A percentile compares a stretch with the other conserved stretches of the same genome.
phyloP scores from a whole-genome alignment of 92 coral and sea anemone species.

The Siderastrea siderea region DNA sequence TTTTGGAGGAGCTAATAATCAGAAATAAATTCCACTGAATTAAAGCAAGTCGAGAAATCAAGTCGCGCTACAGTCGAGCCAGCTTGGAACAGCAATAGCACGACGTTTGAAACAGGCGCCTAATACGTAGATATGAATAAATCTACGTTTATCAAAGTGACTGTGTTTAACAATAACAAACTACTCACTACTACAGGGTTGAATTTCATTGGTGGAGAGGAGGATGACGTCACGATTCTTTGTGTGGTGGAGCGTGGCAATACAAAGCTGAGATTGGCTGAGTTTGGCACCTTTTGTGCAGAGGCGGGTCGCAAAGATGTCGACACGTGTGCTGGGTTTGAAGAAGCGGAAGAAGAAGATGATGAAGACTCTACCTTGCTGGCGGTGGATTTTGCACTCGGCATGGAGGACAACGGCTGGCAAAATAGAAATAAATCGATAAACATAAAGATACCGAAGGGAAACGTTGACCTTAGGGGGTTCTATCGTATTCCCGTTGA shows the following conservation, averaged over 20 bases:
- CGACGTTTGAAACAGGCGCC: too few relatives aligned
- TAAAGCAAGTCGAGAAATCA: too few relatives aligned
- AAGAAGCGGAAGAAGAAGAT: constrained; percentile 52
- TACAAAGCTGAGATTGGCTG: constrained; percentile 39
- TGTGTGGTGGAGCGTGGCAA: constrained; percentile 72
- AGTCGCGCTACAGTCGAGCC: too few relatives aligned
- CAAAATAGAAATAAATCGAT: neutral
- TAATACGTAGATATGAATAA: neutral
- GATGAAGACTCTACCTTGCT: constrained; percentile 62
- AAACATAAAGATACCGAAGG: neutral
- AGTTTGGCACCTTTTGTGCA: constrained; percentile 42
- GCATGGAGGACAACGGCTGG: constrained; percentile 96
- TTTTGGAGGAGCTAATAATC: too few relatives aligned
- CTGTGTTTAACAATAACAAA: neutral
- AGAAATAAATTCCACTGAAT: too few relatives aligned
- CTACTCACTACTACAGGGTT: constrained; percentile 87
- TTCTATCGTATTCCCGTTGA: too few relatives aligned
- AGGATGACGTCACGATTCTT: constrained; percentile 85
- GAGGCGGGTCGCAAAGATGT: constrained; percentile 45
- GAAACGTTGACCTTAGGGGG: neutral
- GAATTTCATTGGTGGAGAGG: constrained; percentile 96
- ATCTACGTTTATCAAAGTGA: neutral
- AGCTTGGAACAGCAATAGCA: too few relatives aligned
- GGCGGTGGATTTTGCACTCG: constrained; percentile 83
- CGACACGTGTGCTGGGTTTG: constrained; percentile 50